These are phyloP conservation scores for Bimastos eiseni DNA, from an alignment of 2,888 invertebrate genomes.

Conservation along the genomic window DNA sequence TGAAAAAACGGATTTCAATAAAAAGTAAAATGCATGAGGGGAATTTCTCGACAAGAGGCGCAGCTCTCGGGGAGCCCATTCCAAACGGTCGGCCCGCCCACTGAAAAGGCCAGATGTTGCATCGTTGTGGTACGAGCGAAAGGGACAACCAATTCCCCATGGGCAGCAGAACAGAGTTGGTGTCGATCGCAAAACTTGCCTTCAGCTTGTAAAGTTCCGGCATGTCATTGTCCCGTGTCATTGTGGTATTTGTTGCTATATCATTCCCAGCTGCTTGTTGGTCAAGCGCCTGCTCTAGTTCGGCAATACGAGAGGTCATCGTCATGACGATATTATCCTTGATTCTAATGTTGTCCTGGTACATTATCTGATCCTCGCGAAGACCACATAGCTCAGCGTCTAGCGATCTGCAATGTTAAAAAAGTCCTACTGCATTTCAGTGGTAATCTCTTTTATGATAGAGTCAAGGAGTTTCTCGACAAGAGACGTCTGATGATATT, in stretches of 20 bases:
- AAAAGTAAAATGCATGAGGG: too few species aligned
- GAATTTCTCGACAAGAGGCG: too few species aligned
- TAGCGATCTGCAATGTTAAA: background rate
- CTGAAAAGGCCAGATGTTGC: too few species aligned
- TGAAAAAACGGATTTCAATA: too few species aligned
- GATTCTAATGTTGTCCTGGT: conserved; percentile 58
- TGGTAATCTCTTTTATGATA: background rate
- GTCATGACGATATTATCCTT: conserved; percentile 62
- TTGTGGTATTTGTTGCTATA: background rate
- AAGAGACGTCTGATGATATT: background rate
- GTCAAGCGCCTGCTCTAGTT: conserved; percentile 47
- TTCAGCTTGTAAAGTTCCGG: background rate
- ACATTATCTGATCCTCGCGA: conserved; percentile 54
- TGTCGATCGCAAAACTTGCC: background rate
- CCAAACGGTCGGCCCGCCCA: too few species aligned
- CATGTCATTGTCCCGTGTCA: background rate
- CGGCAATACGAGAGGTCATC: conserved; percentile 60
- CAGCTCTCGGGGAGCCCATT: too few species aligned
- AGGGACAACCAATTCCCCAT: too few species aligned
- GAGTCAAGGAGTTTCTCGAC: background rate
- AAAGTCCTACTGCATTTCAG: background rate
- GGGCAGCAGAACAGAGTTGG: too few species aligned
- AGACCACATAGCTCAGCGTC: background rate
- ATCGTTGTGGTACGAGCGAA: too few species aligned
- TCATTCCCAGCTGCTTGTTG: background rate